phyloP scores from a whole-genome alignment of 1,140 invertebrate species.

The Pissodes strobi region DNA sequence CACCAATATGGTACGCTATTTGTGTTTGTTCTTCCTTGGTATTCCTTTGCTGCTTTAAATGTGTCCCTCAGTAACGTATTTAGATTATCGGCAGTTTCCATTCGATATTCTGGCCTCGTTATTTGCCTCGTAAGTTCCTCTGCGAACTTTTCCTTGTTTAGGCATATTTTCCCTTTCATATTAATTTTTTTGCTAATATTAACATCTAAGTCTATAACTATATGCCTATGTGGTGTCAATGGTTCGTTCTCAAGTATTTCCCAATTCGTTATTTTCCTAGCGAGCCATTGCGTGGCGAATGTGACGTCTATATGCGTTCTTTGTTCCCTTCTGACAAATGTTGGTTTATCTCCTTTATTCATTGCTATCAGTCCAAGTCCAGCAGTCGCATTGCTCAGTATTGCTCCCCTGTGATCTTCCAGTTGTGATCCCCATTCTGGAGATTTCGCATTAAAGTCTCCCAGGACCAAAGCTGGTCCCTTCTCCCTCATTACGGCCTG shows the following conservation, averaged over 20 bases:
- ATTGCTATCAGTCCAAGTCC: not conserved
- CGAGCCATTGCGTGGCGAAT: not conserved
- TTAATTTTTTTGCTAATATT: not conserved
- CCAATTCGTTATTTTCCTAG: not conserved
- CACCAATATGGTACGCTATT: not conserved
- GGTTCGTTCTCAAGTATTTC: not conserved
- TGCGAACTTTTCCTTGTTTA: not conserved
- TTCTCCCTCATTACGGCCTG: no score
- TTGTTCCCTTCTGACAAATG: not conserved
- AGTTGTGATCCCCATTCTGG: conserved; percentile 7
- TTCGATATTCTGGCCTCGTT: not conserved
- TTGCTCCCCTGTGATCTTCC: conserved; percentile 4
- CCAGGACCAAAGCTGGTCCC: not conserved
- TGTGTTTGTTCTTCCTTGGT: not conserved
- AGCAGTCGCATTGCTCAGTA: conserved; percentile 1
- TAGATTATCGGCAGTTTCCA: not conserved
- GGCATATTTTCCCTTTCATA: not conserved
- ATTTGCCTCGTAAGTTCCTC: not conserved
- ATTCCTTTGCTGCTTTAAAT: no score
- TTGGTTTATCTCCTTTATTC: conserved; percentile 1
- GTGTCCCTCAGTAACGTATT: not conserved
- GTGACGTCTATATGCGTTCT: not conserved
- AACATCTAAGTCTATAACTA: not conserved
- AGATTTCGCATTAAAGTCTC: conserved; percentile 20
- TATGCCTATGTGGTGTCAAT: no score